A percentile compares a stretch with the other conserved stretches of the same genome.
Evolutionary conservation across 2,113 vertebrate species (phyloP).

Genomic region (Copsychus sechellarum): DNA sequence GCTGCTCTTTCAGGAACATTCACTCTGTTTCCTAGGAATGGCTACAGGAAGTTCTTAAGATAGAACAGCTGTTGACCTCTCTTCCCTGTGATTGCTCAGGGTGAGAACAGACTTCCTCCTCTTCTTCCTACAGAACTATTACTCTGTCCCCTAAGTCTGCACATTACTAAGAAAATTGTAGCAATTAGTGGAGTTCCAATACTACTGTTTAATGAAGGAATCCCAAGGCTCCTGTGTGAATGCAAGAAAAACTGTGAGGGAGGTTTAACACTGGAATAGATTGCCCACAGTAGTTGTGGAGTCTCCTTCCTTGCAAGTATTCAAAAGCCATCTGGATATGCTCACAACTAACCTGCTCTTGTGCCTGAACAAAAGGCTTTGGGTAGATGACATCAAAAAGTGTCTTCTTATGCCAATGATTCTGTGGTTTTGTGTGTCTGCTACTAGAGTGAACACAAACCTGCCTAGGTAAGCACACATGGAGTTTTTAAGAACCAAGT

Average conservation of each 20-base stretch:
- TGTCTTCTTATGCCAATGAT: background rate
- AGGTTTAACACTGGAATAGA: background rate
- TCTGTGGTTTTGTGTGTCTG: background rate
- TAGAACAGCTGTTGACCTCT: background rate
- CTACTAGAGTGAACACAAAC: background rate
- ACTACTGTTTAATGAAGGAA: background rate
- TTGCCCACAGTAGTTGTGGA: background rate
- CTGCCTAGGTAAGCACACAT: rapidly evolving
- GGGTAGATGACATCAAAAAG: background rate
- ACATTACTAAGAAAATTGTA: background rate
- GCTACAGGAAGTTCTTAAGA: background rate
- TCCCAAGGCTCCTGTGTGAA: background rate
- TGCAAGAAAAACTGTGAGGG: background rate
- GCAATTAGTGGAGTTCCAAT: background rate
- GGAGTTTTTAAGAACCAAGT: background rate
- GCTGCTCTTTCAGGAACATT: background rate
- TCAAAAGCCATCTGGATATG: background rate
- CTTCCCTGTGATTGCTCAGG: background rate
- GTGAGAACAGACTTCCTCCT: background rate
- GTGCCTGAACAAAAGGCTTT: background rate
- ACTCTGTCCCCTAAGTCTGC: background rate
- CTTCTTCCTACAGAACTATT: background rate
- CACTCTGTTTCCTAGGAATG: background rate
- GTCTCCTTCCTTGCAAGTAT: background rate
- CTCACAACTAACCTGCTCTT: background rate